phyloP scores from a whole-genome alignment of 2,797 vertebrate genomes.

The Pangasius krempfi region DNA sequence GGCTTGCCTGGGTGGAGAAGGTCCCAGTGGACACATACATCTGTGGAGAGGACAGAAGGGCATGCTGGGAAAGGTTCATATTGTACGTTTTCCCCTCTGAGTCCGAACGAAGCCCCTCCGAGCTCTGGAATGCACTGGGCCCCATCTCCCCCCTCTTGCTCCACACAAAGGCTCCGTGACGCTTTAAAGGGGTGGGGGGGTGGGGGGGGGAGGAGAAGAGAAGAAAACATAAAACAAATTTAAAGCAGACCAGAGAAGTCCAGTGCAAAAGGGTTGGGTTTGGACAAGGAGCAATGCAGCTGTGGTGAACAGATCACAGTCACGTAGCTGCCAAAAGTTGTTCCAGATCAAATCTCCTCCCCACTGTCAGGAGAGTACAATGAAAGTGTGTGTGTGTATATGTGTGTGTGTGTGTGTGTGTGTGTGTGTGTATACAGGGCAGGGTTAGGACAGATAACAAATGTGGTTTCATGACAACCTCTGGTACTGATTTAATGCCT shows the following conservation, averaged over 20 bases:
- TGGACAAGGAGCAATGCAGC: constrained; percentile 65
- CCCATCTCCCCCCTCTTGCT: constrained; percentile 70
- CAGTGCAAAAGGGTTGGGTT: constrained; percentile 20
- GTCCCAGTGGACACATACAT: constrained; percentile 62
- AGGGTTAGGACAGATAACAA: constrained; percentile 5
- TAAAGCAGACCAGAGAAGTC: constrained; percentile 30
- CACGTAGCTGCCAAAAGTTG: constrained; percentile 65
- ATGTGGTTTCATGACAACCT: constrained; percentile 21
- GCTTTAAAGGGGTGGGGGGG: constrained; percentile 70
- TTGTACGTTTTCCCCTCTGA: constrained; percentile 65
- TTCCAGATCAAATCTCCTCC: constrained; percentile 50
- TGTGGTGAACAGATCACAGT: constrained; percentile 69
- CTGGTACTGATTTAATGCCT: constrained; percentile 4
- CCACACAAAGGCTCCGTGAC: constrained; percentile 74
- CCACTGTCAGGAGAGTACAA: constrained; percentile 8
- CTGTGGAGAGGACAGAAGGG: constrained; percentile 68
- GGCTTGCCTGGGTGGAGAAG: constrained; percentile 19
- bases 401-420: constrained; percentile 15
- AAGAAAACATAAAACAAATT: constrained; percentile 45
- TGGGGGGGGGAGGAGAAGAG: constrained; percentile 32
- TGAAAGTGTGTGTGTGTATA: constrained; percentile 8
- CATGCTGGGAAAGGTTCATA: constrained; percentile 72
- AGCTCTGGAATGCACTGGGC: constrained; percentile 67
- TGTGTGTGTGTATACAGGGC: neutral
- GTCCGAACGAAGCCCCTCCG: constrained; percentile 64